Percentiles rank a stretch among this genome's conserved stretches.
These are phyloP conservation scores for Neoscelio sp. DNA, from an alignment of 2,888 invertebrate genomes.

Conservation along the genomic window DNA sequence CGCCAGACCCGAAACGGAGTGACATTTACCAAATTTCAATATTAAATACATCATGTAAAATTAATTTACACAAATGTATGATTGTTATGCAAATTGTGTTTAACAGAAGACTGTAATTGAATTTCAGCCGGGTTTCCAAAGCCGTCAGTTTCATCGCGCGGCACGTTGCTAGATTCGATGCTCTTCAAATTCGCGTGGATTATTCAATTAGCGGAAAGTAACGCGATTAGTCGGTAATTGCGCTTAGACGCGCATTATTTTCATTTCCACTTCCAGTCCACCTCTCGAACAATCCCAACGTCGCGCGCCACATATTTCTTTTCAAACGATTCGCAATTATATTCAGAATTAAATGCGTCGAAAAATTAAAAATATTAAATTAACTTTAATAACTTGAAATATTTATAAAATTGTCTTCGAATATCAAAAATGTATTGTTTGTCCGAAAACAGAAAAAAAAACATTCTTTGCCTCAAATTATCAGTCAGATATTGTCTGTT, in stretches of 20 bases:
- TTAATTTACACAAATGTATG: slow-evolving; percentile 57
- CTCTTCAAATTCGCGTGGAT: slow-evolving; percentile 48
- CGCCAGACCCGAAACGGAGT: slow-evolving; percentile 17
- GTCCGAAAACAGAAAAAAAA: too few relatives aligned
- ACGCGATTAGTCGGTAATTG: slow-evolving; percentile 43
- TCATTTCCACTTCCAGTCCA: too few relatives aligned
- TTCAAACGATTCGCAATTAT: slow-evolving; percentile 5
- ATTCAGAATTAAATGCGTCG: too few relatives aligned
- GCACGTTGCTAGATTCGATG: slow-evolving; percentile 37
- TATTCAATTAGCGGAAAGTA: slow-evolving; percentile 55
- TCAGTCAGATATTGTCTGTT: too few relatives aligned
- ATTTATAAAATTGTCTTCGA: too few relatives aligned
- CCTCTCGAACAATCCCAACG: too few relatives aligned
- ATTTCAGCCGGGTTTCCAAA: slow-evolving; percentile 46
- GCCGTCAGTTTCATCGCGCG: slow-evolving; percentile 51
- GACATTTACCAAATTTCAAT: slow-evolving; percentile 50
- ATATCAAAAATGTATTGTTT: too few relatives aligned
- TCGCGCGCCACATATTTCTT: slow-evolving; percentile 6
- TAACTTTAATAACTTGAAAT: too few relatives aligned
- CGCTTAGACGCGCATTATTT: slow-evolving; percentile 35
- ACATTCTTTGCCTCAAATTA: too few relatives aligned
- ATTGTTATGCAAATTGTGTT: slow-evolving; percentile 54
- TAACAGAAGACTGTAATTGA: slow-evolving; percentile 60
- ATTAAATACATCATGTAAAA: slow-evolving; percentile 57
- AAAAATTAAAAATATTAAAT: too few relatives aligned